phyloP scores from a whole-genome alignment of 2,113 vertebrate species.

The Nymphicus hollandicus region DNA sequence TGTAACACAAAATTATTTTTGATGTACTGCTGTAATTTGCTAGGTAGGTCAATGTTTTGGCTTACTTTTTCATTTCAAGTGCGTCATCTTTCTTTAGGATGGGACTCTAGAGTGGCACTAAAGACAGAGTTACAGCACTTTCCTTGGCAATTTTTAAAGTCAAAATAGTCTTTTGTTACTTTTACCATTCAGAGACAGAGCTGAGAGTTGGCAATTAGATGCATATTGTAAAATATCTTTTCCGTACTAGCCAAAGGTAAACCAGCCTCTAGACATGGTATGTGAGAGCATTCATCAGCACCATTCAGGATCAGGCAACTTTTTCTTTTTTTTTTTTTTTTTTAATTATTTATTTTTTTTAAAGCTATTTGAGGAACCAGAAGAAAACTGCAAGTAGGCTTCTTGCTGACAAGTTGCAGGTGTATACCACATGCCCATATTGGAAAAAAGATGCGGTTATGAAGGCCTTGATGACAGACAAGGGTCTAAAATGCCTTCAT shows the following conservation, averaged over 20 bases:
- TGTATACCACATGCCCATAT: constrained; percentile 59
- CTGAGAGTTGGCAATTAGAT: background rate
- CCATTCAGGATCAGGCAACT: background rate
- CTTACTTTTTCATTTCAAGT: background rate
- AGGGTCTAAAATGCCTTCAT: constrained; percentile 48
- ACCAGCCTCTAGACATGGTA: background rate
- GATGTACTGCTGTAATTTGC: background rate
- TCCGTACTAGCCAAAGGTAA: background rate
- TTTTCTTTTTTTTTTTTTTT: background rate
- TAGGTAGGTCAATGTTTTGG: background rate
- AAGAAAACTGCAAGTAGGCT: constrained; percentile 30
- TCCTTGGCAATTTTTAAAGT: background rate
- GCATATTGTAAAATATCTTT: background rate
- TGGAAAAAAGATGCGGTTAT: constrained; percentile 2
- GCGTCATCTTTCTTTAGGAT: background rate
- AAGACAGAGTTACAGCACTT: background rate
- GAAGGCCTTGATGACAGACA: constrained; percentile 60
- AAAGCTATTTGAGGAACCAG: background rate
- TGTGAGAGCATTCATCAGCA: background rate
- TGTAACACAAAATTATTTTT: background rate
- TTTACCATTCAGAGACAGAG: background rate
- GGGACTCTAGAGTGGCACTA: background rate
- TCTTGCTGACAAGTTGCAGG: constrained; percentile 55
- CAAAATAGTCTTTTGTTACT: background rate
- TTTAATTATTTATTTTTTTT: background rate